A percentile compares a stretch with the other conserved stretches of the same genome.
Conservation (phyloP, 2,797 vertebrate genomes). For the Balearica regulorum region DNA sequence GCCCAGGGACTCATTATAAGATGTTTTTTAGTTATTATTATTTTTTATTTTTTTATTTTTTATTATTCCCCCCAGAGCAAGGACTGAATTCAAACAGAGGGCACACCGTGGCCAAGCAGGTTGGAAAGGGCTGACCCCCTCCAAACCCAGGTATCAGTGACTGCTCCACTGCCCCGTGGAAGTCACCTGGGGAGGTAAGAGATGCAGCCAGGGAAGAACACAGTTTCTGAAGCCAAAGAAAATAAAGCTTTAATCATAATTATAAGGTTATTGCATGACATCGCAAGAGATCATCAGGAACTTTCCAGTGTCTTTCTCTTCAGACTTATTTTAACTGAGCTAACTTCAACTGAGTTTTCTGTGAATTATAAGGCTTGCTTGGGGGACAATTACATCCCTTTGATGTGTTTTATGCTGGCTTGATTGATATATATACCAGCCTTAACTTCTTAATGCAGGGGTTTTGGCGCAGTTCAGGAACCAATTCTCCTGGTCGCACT, state of each 20-base stretch:
- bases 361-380: slow-evolving; percentile 5
- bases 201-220: background rate
- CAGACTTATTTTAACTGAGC: background rate
- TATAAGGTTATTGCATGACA: background rate
- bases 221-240: background rate
- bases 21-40: too few relatives aligned
- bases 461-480: background rate
- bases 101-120: background rate
- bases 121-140: background rate
- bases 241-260: slow-evolving; percentile 20
- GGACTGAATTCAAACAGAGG: background rate
- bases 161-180: background rate
- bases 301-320: background rate
- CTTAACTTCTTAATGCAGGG: background rate
- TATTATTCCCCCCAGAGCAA: background rate
- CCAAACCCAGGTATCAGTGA: background rate
- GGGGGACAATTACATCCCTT: background rate
- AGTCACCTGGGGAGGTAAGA: background rate
- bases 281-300: background rate
- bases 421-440: slow-evolving; percentile 9
- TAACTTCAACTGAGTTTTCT: slow-evolving; percentile 6
- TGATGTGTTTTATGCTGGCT: background rate
- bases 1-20: background rate
- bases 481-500: background rate
- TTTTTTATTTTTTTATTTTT: too few relatives aligned